Conservation (phyloP, 1,140 invertebrate genomes). For the Papilio aristodemus region DNA sequence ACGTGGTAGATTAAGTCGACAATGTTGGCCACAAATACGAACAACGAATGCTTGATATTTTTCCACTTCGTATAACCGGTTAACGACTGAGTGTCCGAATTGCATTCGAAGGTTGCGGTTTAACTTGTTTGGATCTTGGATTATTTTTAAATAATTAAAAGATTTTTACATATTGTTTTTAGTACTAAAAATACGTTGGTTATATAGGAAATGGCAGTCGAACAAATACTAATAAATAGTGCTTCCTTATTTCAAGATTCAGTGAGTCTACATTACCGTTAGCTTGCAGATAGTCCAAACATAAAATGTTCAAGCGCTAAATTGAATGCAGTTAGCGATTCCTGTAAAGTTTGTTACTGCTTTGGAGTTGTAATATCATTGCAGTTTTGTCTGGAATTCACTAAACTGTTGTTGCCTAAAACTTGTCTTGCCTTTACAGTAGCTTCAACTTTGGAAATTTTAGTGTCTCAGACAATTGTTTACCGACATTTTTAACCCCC, state of each 20-base stretch:
- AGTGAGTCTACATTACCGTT: not conserved
- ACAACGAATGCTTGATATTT: too few species aligned
- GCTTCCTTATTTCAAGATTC: not conserved
- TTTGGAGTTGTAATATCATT: slow-evolving; percentile 6
- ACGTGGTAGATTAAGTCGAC: too few species aligned
- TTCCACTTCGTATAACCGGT: too few species aligned
- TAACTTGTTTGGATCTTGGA: too few species aligned
- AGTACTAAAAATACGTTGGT: too few species aligned
- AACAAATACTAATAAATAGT: not conserved
- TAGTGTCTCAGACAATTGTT: too few species aligned
- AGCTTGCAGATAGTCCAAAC: not conserved
- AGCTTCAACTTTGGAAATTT: not conserved
- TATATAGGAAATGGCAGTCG: not conserved
- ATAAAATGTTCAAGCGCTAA: slow-evolving; percentile 4
- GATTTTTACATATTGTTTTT: too few species aligned
- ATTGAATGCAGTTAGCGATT: slow-evolving; percentile 19
- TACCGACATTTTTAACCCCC: too few species aligned
- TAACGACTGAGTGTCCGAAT: too few species aligned
- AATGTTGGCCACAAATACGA: too few species aligned
- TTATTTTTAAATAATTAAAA: too few species aligned
- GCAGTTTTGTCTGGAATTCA: slow-evolving; percentile 14
- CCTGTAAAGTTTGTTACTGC: slow-evolving; percentile 6
- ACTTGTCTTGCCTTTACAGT: slow-evolving; percentile 18
- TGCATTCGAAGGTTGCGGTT: too few species aligned
- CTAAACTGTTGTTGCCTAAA: slow-evolving; percentile 17